Evolutionary conservation across 2,888 invertebrate species (phyloP).

Genomic region (Dolomedes plantarius): DNA sequence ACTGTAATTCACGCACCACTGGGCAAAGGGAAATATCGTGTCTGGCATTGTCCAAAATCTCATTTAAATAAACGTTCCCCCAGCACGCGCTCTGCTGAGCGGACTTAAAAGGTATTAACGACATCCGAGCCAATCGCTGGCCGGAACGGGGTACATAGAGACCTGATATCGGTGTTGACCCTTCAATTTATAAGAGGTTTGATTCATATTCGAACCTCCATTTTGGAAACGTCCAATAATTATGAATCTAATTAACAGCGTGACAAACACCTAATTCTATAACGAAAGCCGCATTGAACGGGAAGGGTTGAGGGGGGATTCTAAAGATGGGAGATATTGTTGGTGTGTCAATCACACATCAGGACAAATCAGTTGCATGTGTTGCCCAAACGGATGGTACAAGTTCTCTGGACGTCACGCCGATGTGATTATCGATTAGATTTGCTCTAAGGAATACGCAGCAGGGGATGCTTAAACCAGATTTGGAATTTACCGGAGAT

Average conservation of each 20-base stretch:
- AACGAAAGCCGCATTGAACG: constrained; percentile 21
- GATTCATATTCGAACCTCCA: constrained; percentile 20
- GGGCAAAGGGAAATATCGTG: no score
- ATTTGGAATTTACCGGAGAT: no score
- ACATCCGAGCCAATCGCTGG: neutral
- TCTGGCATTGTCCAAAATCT: neutral
- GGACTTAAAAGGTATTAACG: constrained; percentile 11
- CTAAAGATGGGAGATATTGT: constrained; percentile 43
- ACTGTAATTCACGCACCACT: no score
- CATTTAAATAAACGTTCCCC: neutral
- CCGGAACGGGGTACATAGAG: constrained; percentile 7
- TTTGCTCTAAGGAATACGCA: no score
- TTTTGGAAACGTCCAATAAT: constrained; percentile 41
- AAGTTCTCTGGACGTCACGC: constrained; percentile 26
- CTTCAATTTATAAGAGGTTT: constrained; percentile 40
- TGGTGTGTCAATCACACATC: constrained; percentile 50
- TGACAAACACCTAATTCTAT: constrained; percentile 40
- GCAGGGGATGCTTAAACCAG: no score
- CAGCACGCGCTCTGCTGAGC: neutral
- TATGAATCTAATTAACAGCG: constrained; percentile 61
- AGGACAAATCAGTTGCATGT: constrained; percentile 35
- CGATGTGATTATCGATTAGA: neutral
- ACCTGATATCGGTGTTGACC: constrained; percentile 35
- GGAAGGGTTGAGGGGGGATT: neutral
- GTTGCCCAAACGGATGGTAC: constrained; percentile 26